Evolutionary conservation across 2,888 invertebrate species (phyloP), one percentile per base, ranked within the genome.

Genomic region (Callyntrura guangdongensis): DNA sequence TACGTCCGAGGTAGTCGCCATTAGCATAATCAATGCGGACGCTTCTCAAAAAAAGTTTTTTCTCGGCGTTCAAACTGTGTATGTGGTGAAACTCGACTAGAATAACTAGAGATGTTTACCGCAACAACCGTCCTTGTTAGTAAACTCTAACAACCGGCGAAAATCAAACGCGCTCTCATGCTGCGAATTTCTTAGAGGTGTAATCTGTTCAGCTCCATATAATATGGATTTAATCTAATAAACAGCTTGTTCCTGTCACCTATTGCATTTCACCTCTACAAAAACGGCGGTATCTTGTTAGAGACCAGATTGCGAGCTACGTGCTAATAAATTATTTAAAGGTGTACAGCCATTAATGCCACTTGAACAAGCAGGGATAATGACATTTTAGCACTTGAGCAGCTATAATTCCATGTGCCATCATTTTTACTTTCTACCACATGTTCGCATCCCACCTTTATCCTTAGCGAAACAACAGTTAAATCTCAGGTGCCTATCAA

Each of bases 231-330:
- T 56, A 79, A 79, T 79, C 53, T 53, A 79, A 56, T 79, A 79
- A 81, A 81, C 81, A 59, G 81, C 81, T 81, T 81, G 81, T 81
- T 81, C 81, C 56, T 81, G 81, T 81, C 81, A 81, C 36, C 36
- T 36, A 36, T 36, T 36, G 36, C 36, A 36, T 45, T 45, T 81
- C 27, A 59, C 56, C 27, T 56, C 81, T 1, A 27, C 36, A 59
- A n/a, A 81, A 59, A 59, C 53, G 77, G 53, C 53, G 20, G 12
- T 25, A 67, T 12, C 53, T 81, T 56, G 59, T 56, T 59, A 81
- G 9, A 27, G 59, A 20, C 20, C n/a, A 36, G 49, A 74, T 74
- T 74, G 22, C 49, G 20, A 47, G 14, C 17, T 5, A 11, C 49
- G 12, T 36, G 25, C 74, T 74, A 74, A 49, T 74, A 74, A 74